Evolutionary conservation across 2,113 vertebrate species (phyloP).

Genomic region (Reinhardtius hippoglossoides): DNA sequence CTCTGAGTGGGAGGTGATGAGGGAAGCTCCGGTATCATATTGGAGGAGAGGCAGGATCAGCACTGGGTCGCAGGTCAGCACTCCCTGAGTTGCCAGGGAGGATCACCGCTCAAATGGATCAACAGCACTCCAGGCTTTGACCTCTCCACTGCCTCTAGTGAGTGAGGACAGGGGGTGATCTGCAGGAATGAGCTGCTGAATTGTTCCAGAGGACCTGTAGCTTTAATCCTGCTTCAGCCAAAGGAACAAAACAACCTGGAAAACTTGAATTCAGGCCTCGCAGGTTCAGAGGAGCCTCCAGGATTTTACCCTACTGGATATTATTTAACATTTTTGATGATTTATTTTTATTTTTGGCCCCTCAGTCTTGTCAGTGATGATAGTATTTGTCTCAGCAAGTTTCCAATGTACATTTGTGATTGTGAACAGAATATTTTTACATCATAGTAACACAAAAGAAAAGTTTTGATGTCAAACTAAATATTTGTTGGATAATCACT

Average conservation of each 20-base stretch:
- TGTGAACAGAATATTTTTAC: no score
- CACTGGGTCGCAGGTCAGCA: slow-evolving; percentile 34
- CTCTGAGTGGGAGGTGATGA: slow-evolving; percentile 31
- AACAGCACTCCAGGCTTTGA: neutral
- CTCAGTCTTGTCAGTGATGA: no score
- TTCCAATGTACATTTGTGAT: no score
- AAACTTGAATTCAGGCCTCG: no score
- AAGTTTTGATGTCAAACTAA: no score
- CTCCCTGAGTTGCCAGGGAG: neutral
- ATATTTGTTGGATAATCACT: no score
- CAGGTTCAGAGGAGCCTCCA: no score
- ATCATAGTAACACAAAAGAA: no score
- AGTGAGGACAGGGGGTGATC: neutral
- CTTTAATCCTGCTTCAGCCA: slow-evolving; percentile 36
- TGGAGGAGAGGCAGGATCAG: neutral
- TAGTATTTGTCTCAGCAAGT: no score
- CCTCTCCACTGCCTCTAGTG: neutral
- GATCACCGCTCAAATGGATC: slow-evolving; percentile 1
- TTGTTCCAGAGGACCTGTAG: slow-evolving; percentile 3
- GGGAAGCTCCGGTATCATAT: slow-evolving; percentile 15
- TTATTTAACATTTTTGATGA: no score
- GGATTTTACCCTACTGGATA: no score
- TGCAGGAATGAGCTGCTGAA: neutral
- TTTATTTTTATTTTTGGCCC: no score
- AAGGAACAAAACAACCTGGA: slow-evolving; percentile 1